A percentile compares a stretch with the other conserved stretches of the same genome.
Conservation (phyloP, 1,140 invertebrate genomes). For the Oryctes rhinoceros region DNA sequence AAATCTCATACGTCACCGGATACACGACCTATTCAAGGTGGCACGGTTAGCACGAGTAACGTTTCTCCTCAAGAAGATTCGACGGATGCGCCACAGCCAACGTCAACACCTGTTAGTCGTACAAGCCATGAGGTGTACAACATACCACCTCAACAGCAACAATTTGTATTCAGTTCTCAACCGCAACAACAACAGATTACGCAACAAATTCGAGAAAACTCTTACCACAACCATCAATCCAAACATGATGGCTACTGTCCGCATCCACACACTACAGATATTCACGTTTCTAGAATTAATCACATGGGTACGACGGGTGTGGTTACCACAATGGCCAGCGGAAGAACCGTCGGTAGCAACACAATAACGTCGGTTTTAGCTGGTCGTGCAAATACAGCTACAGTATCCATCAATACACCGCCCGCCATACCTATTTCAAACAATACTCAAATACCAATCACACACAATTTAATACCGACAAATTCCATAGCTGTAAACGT, state of each 20-base stretch:
- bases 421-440: conserved; percentile 61
- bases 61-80: conserved; percentile 70
- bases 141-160: background rate
- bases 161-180: conserved; percentile 40
- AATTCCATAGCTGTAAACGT: conserved; percentile 51
- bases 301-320: conserved; percentile 49
- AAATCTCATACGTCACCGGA: conserved; percentile 64
- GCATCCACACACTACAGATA: conserved; percentile 59
- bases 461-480: conserved; percentile 61
- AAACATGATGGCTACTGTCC: conserved; percentile 58
- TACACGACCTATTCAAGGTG: conserved; percentile 76
- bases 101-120: conserved; percentile 33
- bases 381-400: conserved; percentile 76
- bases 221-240: conserved; percentile 23
- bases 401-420: conserved; percentile 74
- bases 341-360: conserved; percentile 72
- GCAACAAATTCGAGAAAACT: conserved; percentile 33
- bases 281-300: conserved; percentile 27
- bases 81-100: conserved; percentile 51
- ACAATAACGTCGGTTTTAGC: conserved; percentile 81
- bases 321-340: conserved; percentile 79
- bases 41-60: conserved; percentile 78
- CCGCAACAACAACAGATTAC: conserved; percentile 32
- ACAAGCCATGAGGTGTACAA: conserved; percentile 21
- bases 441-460: conserved; percentile 63